These are phyloP conservation scores for Leuciscus waleckii DNA, from an alignment of 2,797 vertebrate species.

Conservation along the genomic window DNA sequence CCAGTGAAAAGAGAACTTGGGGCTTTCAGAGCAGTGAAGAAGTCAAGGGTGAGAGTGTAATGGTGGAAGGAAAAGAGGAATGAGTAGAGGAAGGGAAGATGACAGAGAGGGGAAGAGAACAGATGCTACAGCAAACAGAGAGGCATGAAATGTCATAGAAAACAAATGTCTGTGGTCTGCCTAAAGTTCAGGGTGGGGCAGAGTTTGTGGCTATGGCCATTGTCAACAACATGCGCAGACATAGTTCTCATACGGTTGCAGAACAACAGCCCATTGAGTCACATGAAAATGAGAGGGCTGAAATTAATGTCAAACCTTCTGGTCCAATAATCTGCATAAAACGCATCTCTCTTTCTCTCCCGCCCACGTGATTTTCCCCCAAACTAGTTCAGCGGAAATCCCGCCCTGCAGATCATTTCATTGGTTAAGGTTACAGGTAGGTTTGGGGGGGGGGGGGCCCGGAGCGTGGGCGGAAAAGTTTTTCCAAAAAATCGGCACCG, in stretches of 20 bases:
- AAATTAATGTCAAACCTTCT: not conserved
- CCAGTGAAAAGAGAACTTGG: constrained; percentile 60
- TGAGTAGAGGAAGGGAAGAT: constrained; percentile 1
- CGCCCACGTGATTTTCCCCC: no score
- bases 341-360: no score
- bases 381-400: no score
- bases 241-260: not conserved
- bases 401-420: no score
- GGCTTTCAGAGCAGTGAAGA: constrained; percentile 50
- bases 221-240: constrained; percentile 43
- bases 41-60: constrained; percentile 22
- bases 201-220: constrained; percentile 22
- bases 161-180: constrained; percentile 32
- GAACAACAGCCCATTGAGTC: constrained; percentile 15
- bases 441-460: no score
- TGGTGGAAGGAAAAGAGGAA: constrained; percentile 1
- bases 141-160: not conserved
- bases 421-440: no score
- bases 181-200: constrained; percentile 19
- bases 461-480: no score
- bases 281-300: not conserved
- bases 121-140: not conserved
- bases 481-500: no score
- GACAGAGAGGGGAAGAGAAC: constrained; percentile 4
- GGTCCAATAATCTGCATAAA: not conserved